A percentile compares a stretch with the other conserved stretches of the same genome.
These are phyloP conservation scores for Scomber scombrus DNA, from an alignment of 2,113 vertebrate species.

Conservation along the genomic window DNA sequence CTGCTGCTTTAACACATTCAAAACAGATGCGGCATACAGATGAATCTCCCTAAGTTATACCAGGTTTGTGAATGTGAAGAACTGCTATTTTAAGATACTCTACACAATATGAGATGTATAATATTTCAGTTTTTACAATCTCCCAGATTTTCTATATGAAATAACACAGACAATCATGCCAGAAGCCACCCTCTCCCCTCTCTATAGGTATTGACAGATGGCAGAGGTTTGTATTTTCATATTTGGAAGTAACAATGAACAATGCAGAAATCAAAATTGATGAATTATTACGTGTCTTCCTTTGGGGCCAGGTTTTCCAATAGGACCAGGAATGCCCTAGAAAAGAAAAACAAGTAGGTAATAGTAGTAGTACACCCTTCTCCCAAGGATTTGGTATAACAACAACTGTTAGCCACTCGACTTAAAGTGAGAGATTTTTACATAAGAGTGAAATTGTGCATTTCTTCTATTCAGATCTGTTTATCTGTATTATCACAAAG, in stretches of 20 bases:
- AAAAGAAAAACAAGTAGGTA: slow-evolving; percentile 49
- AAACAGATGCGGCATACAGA: slow-evolving; percentile 9
- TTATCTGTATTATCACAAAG: not conserved
- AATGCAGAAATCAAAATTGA: slow-evolving; percentile 7
- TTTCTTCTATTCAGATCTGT: not conserved
- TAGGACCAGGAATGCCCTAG: slow-evolving; percentile 90
- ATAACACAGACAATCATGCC: not conserved
- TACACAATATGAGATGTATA: slow-evolving; percentile 1
- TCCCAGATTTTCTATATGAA: not conserved
- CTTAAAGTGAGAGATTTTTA: not conserved
- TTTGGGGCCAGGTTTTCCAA: slow-evolving; percentile 92
- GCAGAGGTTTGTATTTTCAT: not conserved
- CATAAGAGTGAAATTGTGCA: not conserved
- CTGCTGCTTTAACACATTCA: slow-evolving; percentile 25
- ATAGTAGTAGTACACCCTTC: not conserved
- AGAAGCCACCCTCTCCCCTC: not conserved
- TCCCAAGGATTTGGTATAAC: not conserved
- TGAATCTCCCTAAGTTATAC: not conserved
- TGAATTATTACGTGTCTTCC: slow-evolving; percentile 89
- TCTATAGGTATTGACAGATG: not conserved
- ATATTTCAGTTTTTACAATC: slow-evolving; percentile 12
- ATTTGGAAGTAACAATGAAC: not conserved
- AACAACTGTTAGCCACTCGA: not conserved
- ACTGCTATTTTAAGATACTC: not conserved
- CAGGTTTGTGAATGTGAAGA: not conserved